phyloP scores from a whole-genome alignment of 2,888 invertebrate species.

The Xanthorhoe spadicearia region DNA sequence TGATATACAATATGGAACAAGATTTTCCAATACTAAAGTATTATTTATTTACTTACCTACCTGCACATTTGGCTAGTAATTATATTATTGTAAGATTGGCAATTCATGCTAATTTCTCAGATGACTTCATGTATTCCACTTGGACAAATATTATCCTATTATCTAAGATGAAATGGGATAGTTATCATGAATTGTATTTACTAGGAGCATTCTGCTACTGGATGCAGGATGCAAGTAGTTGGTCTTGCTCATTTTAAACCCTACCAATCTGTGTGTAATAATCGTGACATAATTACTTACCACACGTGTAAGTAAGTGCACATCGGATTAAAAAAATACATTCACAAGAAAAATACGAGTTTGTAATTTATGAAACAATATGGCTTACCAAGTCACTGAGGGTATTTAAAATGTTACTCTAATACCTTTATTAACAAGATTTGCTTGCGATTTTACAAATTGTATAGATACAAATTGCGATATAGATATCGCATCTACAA shows the following conservation, averaged over 20 bases:
- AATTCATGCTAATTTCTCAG: slow-evolving; percentile 4
- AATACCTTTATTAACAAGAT: no score
- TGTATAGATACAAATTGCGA: no score
- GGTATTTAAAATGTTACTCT: no score
- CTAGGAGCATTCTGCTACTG: not conserved
- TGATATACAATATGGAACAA: no score
- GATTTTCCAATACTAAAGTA: no score
- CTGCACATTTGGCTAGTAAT: not conserved
- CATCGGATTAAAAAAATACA: no score
- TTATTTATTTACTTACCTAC: not conserved
- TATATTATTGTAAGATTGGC: not conserved
- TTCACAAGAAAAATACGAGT: no score
- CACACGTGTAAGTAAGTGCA: no score
- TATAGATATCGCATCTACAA: not conserved
- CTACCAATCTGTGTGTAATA: not conserved
- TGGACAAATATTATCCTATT: slow-evolving; percentile 1
- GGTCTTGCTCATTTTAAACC: not conserved
- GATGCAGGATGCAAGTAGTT: not conserved
- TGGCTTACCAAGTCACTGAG: no score
- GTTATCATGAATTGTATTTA: not conserved
- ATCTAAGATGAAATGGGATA: not conserved
- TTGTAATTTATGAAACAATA: no score
- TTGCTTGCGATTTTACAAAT: no score
- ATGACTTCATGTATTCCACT: slow-evolving; percentile 6
- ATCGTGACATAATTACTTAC: not conserved